Evolutionary conservation across 2,113 vertebrate species (phyloP).

Genomic region (Dinomys branickii): DNA sequence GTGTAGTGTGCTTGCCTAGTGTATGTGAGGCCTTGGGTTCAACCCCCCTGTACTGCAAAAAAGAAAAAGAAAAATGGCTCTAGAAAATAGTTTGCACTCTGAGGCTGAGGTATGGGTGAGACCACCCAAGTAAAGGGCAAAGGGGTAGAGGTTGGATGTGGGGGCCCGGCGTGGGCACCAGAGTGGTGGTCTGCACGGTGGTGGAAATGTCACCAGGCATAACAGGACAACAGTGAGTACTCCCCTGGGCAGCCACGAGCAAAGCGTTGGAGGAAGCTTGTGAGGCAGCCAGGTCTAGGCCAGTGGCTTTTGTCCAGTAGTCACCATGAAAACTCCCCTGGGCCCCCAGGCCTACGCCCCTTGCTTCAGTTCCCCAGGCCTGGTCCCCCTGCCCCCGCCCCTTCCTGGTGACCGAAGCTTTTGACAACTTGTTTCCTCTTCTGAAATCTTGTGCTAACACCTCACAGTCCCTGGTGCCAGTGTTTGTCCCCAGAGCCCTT

Average conservation of each 20-base stretch:
- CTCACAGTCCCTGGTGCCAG: neutral
- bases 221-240: neutral
- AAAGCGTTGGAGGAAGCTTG: neutral
- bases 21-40: neutral
- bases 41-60: neutral
- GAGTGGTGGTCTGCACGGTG: neutral
- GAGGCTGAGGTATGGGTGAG: neutral
- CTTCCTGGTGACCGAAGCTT: neutral
- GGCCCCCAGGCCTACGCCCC: neutral
- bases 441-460: neutral
- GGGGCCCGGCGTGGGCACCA: neutral
- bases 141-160: too few species aligned
- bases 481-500: slow-evolving; percentile 51
- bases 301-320: neutral
- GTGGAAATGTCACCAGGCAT: neutral
- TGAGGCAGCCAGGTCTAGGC: neutral
- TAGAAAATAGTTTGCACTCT: neutral
- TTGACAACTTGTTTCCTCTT: neutral
- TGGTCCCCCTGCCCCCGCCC: neutral
- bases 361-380: neutral
- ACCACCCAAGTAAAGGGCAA: neutral
- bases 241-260: accelerated
- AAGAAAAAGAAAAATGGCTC: neutral
- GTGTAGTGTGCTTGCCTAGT: neutral
- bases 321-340: neutral